Evolutionary conservation across 1,140 invertebrate genomes (phyloP), one percentile per base, ranked within the genome.

Genomic region (Drosophila bocqueti): DNA sequence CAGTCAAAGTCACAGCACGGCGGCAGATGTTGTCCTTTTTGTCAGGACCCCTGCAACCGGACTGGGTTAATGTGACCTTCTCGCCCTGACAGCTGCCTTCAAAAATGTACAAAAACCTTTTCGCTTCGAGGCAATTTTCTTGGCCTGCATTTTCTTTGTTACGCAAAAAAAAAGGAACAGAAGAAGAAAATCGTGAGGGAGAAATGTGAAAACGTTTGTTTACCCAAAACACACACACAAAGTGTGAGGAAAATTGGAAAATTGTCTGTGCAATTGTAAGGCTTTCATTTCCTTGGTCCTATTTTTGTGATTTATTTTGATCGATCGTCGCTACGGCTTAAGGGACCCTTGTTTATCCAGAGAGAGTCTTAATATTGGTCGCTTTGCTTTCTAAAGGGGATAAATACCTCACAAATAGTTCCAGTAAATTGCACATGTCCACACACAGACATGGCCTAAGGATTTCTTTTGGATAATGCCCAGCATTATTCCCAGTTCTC

Each of bases 371-470:
- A 72, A 87, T 87, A 81, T 87, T 78, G 83, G 84, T 87, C 77
- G 73, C 26, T 81, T 78, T 75, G 54, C 67, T 74, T 84, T 85
- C 82, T 81, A 45, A 50, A 18, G 34, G 47, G 55, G 50, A 59
- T 72, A 73, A 68, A 84, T 89, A 68, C 83, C 83, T 79, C 83
- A 89, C 83, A 87, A 78, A 87, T 89, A 84, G 83, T 89, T 87
- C 81, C 85, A 46, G 68, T 81, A 86, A 87, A 89, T 89, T 81
- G 83, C 83, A 87, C 77, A 87, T 89, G 83, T 87, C 84, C 73
- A 71, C 83, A 89, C 83, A 80, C 21, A 52, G 13, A 60, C 52
- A 52, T 64, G 16, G 34, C 55, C 63, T 61, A 61, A 54, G 57
- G 49, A 68, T 65, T 47, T 26, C 21, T 34, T 45, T 67, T 11